Evolutionary conservation across 2,888 invertebrate genomes (phyloP), one percentile per base, ranked within the genome.

Genomic region (Siphonodentalium dalli): DNA sequence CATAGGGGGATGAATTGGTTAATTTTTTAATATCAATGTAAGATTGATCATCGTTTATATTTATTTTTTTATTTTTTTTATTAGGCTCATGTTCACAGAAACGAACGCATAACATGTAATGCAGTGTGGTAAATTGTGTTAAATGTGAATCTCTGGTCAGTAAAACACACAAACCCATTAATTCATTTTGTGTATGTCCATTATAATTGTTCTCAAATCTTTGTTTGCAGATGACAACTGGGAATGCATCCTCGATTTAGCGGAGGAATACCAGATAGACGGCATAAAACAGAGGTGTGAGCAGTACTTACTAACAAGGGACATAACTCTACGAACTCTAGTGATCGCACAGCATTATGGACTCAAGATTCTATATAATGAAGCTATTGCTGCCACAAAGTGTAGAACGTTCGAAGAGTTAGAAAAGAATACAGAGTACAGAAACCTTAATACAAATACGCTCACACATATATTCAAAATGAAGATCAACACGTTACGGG

Each of bases 241-340:
- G n/a, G 70, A 74, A 48, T 78, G 72, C 54, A 68, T 83, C 34
- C 69, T 83, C 41, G 78, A 79, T 34, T 63, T 83, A 31, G 77
- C 78, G 4, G 79, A 82, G 50, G 82, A 82, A 55, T 83, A 80
- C 64, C 78, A 83, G 53, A 80, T 83, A 47, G 58, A 66, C 23
- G 79, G 73, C 53, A 75, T 83, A 43, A 78, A 79, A 56, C 70
- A 73, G 35, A 70, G 78, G 28, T 82, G 82, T 62, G 82, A 83
- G 58, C 69, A 72, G 41, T 81, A 75, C 50, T 66, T 82, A n/a
- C 61, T 77, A 38, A 58, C 66, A 11, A 59, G 64, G 41, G 61
- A 68, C 8, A 57, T 61, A 6, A 66, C 67, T 7, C 69, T 78
- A 13, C 77, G 80, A 28, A 68, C 76, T 8, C 59, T 75, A 1